Evolutionary conservation across 2,113 vertebrate genomes (phyloP), one percentile per base, ranked within the genome.

Genomic region (Hystrix cristata): DNA sequence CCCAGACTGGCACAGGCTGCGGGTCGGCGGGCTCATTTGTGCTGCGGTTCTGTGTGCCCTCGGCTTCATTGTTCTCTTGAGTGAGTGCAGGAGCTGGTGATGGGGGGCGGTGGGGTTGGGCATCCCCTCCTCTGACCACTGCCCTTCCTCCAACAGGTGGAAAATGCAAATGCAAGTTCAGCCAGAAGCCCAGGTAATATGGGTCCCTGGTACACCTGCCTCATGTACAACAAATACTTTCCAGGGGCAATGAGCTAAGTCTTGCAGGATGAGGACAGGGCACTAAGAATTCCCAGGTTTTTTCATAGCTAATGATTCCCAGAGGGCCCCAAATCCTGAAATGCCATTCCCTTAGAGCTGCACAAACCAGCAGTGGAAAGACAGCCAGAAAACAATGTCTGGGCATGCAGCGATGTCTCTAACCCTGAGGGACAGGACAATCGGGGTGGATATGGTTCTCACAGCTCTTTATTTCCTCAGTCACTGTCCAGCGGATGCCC

Each of bases 81-180:
- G 99, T 99, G 98, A 99, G 99, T 99, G 91, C 29, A 38, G 89
- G 62, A 23, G 11, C 43, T 23, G 55, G 80, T 0, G 18, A 31
- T 23, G 0, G 48, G 46, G 13, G 87, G 81, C 64, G 80, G 53
- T 9, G 0, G 43, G 48, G 43, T 38, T 14, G 15, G 0, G 29
- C 10, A 14, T 55, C 13, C 7, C 84, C 74, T 81, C 72, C 69
- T 29, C 57, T 86, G 81, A 94, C 21, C n/a, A 0, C 4, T 59
- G 74, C 3, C 7, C 43, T 67, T 10, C 48, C 74, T 85, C 89
- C 62, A 4, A 72, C 97, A 99, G 99, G 99, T 98, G 99, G 99
- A 59, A 99, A 99, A 97, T 99, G 99, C 98, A 99, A 99, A 95
- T 99, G 99, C 98, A 99, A 99, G 97, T 99, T 99, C 96, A 98